These are phyloP conservation scores for Peromyscus nudipes DNA, from an alignment of 2,797 vertebrate genomes.

Conservation along the genomic window DNA sequence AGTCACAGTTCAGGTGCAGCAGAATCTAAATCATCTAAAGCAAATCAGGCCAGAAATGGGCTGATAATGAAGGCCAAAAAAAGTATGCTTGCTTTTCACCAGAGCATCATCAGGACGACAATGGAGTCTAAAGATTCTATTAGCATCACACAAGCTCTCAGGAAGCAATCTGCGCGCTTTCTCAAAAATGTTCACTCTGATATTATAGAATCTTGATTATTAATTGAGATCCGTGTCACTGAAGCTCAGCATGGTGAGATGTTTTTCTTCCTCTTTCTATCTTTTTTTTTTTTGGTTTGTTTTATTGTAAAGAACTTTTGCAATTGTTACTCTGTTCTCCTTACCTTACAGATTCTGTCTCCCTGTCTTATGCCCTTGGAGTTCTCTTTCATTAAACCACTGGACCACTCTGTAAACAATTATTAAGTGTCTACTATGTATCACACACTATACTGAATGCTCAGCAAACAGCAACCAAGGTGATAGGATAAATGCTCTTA, in stretches of 20 bases:
- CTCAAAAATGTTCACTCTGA: slow-evolving; percentile 57
- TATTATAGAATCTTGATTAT: slow-evolving; percentile 76
- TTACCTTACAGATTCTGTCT: slow-evolving; percentile 37
- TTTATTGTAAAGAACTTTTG: slow-evolving; percentile 53
- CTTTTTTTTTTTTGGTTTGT: not conserved
- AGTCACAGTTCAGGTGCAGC: slow-evolving; percentile 70
- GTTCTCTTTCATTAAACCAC: slow-evolving; percentile 31
- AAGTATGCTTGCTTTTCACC: slow-evolving; percentile 65
- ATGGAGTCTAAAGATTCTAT: slow-evolving; percentile 75
- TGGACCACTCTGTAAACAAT: not conserved
- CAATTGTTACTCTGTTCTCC: slow-evolving; percentile 20
- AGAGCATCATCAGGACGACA: slow-evolving; percentile 71
- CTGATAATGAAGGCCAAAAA: slow-evolving; percentile 72
- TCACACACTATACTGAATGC: not conserved
- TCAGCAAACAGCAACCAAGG: not conserved
- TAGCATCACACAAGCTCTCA: slow-evolving; percentile 77
- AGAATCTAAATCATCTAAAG: slow-evolving; percentile 74
- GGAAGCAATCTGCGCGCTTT: slow-evolving; percentile 65
- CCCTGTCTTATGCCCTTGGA: not conserved
- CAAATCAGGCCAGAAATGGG: slow-evolving; percentile 76
- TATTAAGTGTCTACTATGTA: not conserved
- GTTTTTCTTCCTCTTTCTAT: not conserved
- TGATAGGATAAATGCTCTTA: not conserved
- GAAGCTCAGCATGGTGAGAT: not conserved
- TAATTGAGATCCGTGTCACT: slow-evolving; percentile 54